phyloP scores from a whole-genome alignment of 2,797 vertebrate species.

The Tiaroga cobitis region DNA sequence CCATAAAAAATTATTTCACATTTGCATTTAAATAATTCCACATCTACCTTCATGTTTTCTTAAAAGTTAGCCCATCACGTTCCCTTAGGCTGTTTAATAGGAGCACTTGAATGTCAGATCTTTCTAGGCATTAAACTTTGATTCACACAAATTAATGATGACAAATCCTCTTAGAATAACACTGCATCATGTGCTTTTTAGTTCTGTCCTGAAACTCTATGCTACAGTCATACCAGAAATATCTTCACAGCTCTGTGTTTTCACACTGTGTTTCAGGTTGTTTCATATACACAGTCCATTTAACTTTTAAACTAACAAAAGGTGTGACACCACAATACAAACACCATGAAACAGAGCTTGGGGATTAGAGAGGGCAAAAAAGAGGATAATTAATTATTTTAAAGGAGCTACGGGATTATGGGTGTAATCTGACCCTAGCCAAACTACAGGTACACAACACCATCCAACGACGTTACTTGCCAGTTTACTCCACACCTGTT shows the following conservation, averaged over 20 bases:
- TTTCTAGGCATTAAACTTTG: slow-evolving; percentile 47
- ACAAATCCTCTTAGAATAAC: slow-evolving; percentile 36
- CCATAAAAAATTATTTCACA: not conserved
- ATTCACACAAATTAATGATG: slow-evolving; percentile 48
- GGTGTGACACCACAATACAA: slow-evolving; percentile 18
- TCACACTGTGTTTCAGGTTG: not conserved
- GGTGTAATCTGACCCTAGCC: slow-evolving; percentile 22
- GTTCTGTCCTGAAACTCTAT: not conserved
- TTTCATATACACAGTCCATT: not conserved
- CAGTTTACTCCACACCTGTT: slow-evolving; percentile 75
- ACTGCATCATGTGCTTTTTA: not conserved
- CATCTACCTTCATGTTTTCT: slow-evolving; percentile 4
- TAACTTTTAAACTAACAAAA: not conserved
- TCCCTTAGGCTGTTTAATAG: not conserved
- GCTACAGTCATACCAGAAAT: not conserved
- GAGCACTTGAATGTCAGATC: slow-evolving; percentile 26
- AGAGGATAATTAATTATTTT: slow-evolving; percentile 18
- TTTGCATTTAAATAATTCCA: slow-evolving; percentile 6
- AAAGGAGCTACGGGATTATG: slow-evolving; percentile 29
- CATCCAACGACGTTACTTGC: slow-evolving; percentile 76
- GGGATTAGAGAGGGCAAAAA: slow-evolving; percentile 1
- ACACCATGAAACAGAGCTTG: slow-evolving; percentile 3
- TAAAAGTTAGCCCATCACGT: slow-evolving; percentile 2
- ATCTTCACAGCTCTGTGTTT: not conserved
- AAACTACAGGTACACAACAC: slow-evolving; percentile 58